Evolutionary conservation across 2,113 vertebrate genomes (phyloP).

Genomic region (Triplophysa siluroides): DNA sequence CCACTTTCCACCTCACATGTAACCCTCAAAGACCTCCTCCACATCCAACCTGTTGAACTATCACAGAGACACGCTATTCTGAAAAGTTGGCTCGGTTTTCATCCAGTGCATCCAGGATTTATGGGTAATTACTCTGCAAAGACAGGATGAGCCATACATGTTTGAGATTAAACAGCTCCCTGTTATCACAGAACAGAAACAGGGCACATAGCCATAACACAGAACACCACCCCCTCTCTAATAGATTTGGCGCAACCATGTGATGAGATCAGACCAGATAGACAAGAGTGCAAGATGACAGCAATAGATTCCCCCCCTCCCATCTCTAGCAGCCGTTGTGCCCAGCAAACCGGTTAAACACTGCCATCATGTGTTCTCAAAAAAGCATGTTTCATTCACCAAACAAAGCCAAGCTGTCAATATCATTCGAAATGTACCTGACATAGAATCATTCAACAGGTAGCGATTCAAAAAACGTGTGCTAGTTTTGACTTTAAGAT

Average conservation of each 20-base stretch:
- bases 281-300: slow-evolving; percentile 23
- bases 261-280: slow-evolving; percentile 54
- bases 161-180: slow-evolving; percentile 29
- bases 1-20: no score
- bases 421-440: neutral
- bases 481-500: neutral
- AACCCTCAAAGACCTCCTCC: neutral
- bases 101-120: slow-evolving; percentile 8
- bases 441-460: neutral
- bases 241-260: slow-evolving; percentile 49
- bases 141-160: slow-evolving; percentile 16
- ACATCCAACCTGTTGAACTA: neutral
- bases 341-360: slow-evolving; percentile 58
- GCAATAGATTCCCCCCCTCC: slow-evolving; percentile 16
- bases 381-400: neutral
- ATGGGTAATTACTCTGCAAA: slow-evolving; percentile 13
- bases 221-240: slow-evolving; percentile 32
- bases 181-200: slow-evolving; percentile 23
- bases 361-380: slow-evolving; percentile 72
- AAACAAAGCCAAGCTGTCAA: slow-evolving; percentile 28
- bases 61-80: slow-evolving; percentile 6
- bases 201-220: slow-evolving; percentile 39
- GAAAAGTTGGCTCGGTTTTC: neutral
- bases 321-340: neutral
- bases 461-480: neutral